Evolutionary conservation across 1,140 invertebrate genomes (phyloP).

Genomic region (Tetramorium parvispinum): DNA sequence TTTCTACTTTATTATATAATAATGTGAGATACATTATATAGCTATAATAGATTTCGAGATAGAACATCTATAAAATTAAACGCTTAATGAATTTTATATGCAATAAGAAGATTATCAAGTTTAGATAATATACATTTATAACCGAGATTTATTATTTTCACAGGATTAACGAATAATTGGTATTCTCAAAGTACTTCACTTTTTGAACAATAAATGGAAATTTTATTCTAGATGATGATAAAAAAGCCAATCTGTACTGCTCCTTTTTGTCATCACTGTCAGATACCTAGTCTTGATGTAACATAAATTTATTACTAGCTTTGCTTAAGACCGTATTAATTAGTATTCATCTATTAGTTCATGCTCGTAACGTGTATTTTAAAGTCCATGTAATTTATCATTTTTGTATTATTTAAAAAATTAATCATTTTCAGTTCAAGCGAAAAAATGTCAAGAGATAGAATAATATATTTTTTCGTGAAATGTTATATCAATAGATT

Average conservation of each 20-base stretch:
- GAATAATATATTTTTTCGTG: background rate
- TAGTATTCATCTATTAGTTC: conserved; percentile 65
- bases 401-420: conserved; percentile 3
- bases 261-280: background rate
- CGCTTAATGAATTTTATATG: background rate
- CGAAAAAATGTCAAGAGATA: background rate
- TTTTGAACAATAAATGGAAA: conserved; percentile 11
- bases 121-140: conserved; percentile 5
- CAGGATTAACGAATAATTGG: background rate
- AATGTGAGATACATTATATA: background rate
- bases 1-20: conserved; percentile 7
- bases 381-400: conserved; percentile 61
- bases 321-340: conserved; percentile 65
- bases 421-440: conserved; percentile 15
- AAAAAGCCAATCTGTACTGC: conserved; percentile 17
- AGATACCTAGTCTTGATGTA: conserved; percentile 34
- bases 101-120: background rate
- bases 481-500: background rate
- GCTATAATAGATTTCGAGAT: background rate
- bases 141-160: background rate
- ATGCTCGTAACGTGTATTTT: conserved; percentile 54
- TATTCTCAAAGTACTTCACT: background rate
- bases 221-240: conserved; percentile 35
- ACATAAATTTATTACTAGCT: conserved; percentile 60
- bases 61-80: background rate